Evolutionary conservation across 1,140 invertebrate species (phyloP).

Genomic region (Hyphantria cunea): DNA sequence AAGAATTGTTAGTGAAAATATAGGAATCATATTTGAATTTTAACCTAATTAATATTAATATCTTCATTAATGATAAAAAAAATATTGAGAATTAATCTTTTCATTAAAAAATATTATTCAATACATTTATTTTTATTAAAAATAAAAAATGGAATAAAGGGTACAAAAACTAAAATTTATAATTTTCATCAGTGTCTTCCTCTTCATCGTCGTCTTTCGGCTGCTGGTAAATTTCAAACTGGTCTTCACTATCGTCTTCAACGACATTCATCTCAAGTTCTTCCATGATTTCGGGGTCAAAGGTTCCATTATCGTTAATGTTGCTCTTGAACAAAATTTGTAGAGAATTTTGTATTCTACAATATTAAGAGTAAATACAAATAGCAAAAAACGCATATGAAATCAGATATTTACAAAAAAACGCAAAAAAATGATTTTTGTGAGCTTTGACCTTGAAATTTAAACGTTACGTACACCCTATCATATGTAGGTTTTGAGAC

Average conservation of each 20-base stretch:
- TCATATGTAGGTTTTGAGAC: no score
- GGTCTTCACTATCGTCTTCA: conserved; percentile 27
- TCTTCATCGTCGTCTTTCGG: conserved; percentile 27
- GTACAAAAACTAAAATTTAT: conserved; percentile 18
- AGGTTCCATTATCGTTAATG: conserved; percentile 19
- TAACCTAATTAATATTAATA: conserved; percentile 25
- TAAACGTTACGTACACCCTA: neutral
- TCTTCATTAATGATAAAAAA: conserved; percentile 19
- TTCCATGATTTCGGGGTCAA: no score
- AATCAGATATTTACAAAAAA: conserved; percentile 16
- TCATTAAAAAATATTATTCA: conserved; percentile 28
- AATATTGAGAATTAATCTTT: neutral
- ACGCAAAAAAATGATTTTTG: conserved; percentile 11
- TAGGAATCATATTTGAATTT: conserved; percentile 27
- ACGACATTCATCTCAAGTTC: conserved; percentile 14
- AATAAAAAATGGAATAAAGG: conserved; percentile 27
- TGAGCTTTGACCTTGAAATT: no score
- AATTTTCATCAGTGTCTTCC: conserved; percentile 1
- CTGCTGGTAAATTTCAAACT: conserved; percentile 29
- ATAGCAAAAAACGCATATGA: no score
- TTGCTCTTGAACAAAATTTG: neutral
- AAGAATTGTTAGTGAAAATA: conserved; percentile 32
- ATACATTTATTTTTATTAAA: conserved; percentile 25
- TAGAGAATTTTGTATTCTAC: no score
- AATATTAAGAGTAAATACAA: conserved; percentile 5